These are phyloP conservation scores for Zosterops borbonicus DNA, from an alignment of 2,113 vertebrate genomes.

Conservation along the genomic window DNA sequence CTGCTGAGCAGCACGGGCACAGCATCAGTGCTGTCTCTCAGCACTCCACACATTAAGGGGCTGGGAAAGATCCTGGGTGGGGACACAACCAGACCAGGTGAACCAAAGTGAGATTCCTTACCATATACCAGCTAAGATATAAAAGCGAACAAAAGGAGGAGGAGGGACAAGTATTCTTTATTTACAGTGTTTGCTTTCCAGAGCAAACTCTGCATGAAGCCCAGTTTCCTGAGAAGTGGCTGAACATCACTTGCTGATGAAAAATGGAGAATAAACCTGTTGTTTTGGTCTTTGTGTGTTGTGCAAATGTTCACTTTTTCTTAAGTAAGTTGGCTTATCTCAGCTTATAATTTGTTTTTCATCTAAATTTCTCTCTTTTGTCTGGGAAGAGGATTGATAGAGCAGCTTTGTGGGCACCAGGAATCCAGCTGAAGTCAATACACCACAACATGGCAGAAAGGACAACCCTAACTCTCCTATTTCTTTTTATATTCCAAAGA, in stretches of 20 bases:
- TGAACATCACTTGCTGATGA: too few species aligned
- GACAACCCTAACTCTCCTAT: background rate
- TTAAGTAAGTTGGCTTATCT: background rate
- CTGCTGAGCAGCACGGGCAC: background rate
- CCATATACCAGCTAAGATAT: background rate
- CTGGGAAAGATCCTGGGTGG: background rate
- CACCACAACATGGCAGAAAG: background rate
- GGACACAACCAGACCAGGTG: background rate
- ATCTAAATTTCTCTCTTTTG: background rate
- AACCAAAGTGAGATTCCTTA: too few species aligned
- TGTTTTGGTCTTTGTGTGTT: background rate
- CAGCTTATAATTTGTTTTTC: background rate
- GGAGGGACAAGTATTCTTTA: fast-evolving
- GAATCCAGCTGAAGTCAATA: background rate
- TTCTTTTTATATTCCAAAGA: background rate
- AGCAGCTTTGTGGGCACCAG: fast-evolving
- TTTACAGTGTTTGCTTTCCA: background rate
- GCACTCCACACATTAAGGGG: background rate
- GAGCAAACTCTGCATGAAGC: fast-evolving
- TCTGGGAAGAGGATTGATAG: background rate
- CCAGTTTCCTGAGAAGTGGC: background rate
- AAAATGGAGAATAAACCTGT: background rate
- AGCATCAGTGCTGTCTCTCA: fast-evolving
- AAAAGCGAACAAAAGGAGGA: background rate
- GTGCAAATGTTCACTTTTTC: background rate